Conservation (phyloP, 2,797 vertebrate species). For the Amblyraja radiata region DNA sequence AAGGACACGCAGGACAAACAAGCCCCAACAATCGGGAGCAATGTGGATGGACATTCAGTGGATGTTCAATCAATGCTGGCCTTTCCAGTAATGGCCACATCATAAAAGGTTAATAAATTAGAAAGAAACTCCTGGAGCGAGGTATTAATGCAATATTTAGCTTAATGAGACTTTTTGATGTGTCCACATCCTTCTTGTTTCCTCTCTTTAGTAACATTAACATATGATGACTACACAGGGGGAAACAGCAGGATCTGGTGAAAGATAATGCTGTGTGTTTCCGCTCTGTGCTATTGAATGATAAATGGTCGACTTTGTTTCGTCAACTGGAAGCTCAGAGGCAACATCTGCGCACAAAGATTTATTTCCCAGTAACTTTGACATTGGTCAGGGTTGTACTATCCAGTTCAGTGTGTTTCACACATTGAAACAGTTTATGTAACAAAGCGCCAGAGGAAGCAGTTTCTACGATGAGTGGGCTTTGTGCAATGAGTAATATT, state of each 20-base stretch:
- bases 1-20: too few species aligned
- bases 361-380: not conserved
- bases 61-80: too few species aligned
- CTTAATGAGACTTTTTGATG: not conserved
- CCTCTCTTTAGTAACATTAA: too few species aligned
- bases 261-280: not conserved
- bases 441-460: not conserved
- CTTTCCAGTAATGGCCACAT: too few species aligned
- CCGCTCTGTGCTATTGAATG: not conserved
- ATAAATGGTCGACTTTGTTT: not conserved
- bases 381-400: not conserved
- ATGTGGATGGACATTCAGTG: too few species aligned
- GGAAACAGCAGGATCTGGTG: not conserved
- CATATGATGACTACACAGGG: not conserved
- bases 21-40: too few species aligned
- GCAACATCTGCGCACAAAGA: not conserved
- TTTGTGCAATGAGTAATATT: not conserved
- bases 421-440: not conserved
- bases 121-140: not conserved
- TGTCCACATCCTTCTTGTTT: not conserved
- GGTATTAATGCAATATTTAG: not conserved
- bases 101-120: too few species aligned
- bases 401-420: not conserved
- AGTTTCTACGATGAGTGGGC: not conserved
- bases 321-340: not conserved